Evolutionary conservation across 2,888 invertebrate species (phyloP).

Genomic region (Cerastis rubricosa): DNA sequence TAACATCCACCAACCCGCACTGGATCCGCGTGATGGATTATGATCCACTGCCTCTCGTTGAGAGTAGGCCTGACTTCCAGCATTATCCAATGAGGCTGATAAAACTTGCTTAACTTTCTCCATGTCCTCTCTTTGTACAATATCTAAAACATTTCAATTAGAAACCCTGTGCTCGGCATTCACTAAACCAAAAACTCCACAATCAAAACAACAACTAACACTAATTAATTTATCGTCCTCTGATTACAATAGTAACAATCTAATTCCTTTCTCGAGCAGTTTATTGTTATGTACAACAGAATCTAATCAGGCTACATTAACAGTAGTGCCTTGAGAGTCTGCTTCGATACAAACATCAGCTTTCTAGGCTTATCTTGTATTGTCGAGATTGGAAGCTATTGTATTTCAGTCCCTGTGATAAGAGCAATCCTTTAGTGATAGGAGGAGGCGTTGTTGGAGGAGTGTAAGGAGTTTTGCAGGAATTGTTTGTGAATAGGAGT

Average conservation of each 20-base stretch:
- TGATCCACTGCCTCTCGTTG: too few relatives aligned
- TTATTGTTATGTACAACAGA: constrained; percentile 42
- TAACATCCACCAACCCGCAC: too few relatives aligned
- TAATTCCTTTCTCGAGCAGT: constrained; percentile 36
- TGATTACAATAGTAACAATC: constrained; percentile 41
- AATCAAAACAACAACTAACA: constrained; percentile 21
- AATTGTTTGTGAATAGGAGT: constrained; percentile 6
- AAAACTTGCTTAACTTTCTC: background rate
- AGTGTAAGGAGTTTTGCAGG: background rate
- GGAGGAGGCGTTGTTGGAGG: too few relatives aligned
- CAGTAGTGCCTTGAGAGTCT: constrained; percentile 44
- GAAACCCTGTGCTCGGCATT: background rate
- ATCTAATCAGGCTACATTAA: constrained; percentile 54
- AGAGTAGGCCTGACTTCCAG: too few relatives aligned
- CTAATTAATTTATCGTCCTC: constrained; percentile 45
- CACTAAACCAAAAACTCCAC: background rate
- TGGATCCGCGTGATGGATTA: too few relatives aligned
- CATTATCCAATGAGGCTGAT: too few relatives aligned
- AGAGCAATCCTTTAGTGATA: constrained; percentile 16
- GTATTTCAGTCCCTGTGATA: constrained; percentile 56
- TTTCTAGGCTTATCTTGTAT: constrained; percentile 53
- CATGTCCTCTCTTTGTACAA: background rate
- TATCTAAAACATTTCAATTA: background rate
- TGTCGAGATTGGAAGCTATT: constrained; percentile 44
- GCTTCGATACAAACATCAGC: constrained; percentile 22